phyloP scores from a whole-genome alignment of 2,888 invertebrate genomes.

The Quadriops clusia region DNA sequence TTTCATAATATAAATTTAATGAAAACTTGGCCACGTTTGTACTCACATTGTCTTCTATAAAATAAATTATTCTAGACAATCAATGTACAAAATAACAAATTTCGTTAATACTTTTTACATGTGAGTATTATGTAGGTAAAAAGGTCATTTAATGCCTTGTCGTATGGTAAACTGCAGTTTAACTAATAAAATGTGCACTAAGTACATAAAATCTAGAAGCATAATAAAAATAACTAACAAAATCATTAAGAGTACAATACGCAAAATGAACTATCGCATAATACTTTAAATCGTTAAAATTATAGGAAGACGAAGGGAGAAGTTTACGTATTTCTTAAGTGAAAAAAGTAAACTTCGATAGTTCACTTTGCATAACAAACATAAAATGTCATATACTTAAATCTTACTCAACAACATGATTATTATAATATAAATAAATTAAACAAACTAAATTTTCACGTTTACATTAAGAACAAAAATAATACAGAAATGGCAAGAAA shows the following conservation, averaged over 20 bases:
- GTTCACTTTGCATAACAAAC: slow-evolving; percentile 10
- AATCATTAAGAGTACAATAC: slow-evolving; percentile 8
- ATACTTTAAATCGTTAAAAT: slow-evolving; percentile 11
- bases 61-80: slow-evolving; percentile 20
- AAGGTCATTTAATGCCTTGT: slow-evolving; percentile 34
- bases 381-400: slow-evolving; percentile 15
- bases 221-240: slow-evolving; percentile 15
- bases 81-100: slow-evolving; percentile 21
- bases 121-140: slow-evolving; percentile 33
- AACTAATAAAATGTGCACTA: slow-evolving; percentile 25
- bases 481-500: slow-evolving; percentile 40
- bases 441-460: slow-evolving; percentile 17
- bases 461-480: slow-evolving; percentile 22
- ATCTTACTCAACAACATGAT: slow-evolving; percentile 16
- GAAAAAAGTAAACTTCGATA: slow-evolving; percentile 22
- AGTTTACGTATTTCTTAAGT: no score
- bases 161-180: slow-evolving; percentile 34
- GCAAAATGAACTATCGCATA: no score
- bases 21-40: no score
- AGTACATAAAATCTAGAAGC: slow-evolving; percentile 19
- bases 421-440: slow-evolving; percentile 17
- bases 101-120: slow-evolving; percentile 26
- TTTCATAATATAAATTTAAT: no score
- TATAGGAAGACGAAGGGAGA: no score
- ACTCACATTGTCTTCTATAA: slow-evolving; percentile 25